Conservation (phyloP, 2,888 invertebrate genomes). For the Andrena bucephala region DNA sequence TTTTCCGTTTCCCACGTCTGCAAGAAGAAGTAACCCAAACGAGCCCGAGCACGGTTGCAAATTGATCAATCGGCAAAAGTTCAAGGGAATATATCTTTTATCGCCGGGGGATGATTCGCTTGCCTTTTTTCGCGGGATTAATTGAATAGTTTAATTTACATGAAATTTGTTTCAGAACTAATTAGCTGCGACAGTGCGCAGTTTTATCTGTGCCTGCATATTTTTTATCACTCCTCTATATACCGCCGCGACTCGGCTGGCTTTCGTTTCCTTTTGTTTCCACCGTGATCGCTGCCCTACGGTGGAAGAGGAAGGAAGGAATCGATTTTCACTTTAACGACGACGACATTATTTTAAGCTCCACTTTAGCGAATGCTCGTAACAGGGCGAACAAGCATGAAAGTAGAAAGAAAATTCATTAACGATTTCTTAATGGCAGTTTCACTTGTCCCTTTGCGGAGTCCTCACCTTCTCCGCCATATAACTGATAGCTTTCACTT, state of each 20-base stretch:
- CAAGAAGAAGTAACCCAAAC: background rate
- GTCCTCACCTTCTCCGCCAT: background rate
- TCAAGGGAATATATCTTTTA: conserved; percentile 4
- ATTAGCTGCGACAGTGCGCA: conserved; percentile 40
- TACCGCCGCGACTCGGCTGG: background rate
- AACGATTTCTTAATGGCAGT: conserved; percentile 30
- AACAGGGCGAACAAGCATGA: background rate
- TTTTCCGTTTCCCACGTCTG: background rate
- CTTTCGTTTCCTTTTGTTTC: conserved; percentile 19
- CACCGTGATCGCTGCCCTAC: background rate
- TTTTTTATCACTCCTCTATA: background rate
- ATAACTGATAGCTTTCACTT: too few relatives aligned
- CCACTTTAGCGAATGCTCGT: conserved; percentile 17
- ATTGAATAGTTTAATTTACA: conserved; percentile 49
- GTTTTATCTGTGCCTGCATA: conserved; percentile 24
- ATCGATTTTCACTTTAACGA: conserved; percentile 45
- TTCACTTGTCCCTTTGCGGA: conserved; percentile 8
- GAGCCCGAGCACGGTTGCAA: background rate
- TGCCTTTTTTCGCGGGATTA: conserved; percentile 24
- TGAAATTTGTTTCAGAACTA: conserved; percentile 53
- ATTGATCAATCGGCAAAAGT: conserved; percentile 31
- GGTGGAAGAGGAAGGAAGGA: conserved; percentile 28
- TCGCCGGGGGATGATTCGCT: background rate
- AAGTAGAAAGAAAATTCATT: conserved; percentile 39
- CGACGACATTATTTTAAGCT: conserved; percentile 47